Percentiles rank a stretch among this genome's conserved stretches.
Conservation (phyloP, 2,113 vertebrate genomes). For the Bufo bufo region DNA sequence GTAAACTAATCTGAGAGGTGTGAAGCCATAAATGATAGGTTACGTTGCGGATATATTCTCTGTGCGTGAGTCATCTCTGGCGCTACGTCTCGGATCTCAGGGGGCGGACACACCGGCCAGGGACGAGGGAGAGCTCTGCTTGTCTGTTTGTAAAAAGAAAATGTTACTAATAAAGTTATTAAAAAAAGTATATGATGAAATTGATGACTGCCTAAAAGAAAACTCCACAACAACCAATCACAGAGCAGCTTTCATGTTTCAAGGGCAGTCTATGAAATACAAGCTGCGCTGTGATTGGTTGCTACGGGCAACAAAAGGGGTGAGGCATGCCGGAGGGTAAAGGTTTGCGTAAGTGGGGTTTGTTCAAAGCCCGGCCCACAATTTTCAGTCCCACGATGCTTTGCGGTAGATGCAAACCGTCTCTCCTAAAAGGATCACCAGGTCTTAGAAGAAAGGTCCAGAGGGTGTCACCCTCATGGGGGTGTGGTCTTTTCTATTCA, state of each 20-base stretch:
- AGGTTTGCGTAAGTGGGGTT: neutral
- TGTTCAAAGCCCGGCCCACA: neutral
- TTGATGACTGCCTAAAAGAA: no score
- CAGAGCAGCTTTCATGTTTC: no score
- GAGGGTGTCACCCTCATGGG: neutral
- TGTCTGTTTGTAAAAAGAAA: neutral
- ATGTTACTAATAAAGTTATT: neutral
- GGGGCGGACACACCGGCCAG: neutral
- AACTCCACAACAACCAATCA: no score
- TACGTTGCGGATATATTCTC: neutral
- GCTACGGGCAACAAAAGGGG: neutral
- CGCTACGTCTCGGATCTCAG: neutral
- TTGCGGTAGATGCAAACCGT: neutral
- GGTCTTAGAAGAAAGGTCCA: no score
- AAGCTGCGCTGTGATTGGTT: no score
- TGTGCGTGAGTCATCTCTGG: neutral
- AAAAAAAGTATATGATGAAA: neutral
- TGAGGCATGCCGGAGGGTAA: neutral
- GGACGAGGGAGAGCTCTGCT: rapidly evolving
- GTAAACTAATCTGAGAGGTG: conserved; percentile 32
- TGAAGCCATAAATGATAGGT: conserved; percentile 32
- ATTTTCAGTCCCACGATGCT: neutral
- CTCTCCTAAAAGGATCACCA: no score
- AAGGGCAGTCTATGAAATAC: no score
- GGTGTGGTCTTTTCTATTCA: neutral